These are phyloP conservation scores for Eucera pruinosa DNA, from an alignment of 2,888 invertebrate species.

Conservation along the genomic window DNA sequence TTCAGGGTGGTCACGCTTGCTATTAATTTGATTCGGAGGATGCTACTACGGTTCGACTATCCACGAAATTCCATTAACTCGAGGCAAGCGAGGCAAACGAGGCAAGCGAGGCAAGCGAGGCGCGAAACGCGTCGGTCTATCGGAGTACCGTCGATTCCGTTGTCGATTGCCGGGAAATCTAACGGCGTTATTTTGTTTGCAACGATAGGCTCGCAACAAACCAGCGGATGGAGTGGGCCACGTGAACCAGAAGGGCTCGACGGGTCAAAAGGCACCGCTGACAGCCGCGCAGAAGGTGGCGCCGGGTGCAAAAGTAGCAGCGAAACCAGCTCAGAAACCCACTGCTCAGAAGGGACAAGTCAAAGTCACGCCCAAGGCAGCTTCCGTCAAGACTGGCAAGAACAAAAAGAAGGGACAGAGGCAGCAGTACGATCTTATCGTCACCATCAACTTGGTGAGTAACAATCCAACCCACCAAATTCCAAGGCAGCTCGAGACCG, in stretches of 20 bases:
- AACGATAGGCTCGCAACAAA: slow-evolving; percentile 91
- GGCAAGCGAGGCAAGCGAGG: background rate
- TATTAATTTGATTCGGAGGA: slow-evolving; percentile 24
- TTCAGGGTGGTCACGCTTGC: background rate
- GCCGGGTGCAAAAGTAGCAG: slow-evolving; percentile 86
- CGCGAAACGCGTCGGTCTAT: background rate
- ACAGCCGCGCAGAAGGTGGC: slow-evolving; percentile 87
- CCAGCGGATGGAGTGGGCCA: slow-evolving; percentile 91
- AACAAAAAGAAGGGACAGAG: slow-evolving; percentile 92
- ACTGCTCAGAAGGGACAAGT: slow-evolving; percentile 91
- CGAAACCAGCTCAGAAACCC: slow-evolving; percentile 89
- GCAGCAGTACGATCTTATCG: slow-evolving; percentile 92
- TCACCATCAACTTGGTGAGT: slow-evolving; percentile 93
- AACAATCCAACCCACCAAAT: too few species aligned
- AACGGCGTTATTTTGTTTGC: slow-evolving; percentile 48
- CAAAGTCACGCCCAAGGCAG: slow-evolving; percentile 84
- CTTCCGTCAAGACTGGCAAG: slow-evolving; percentile 87
- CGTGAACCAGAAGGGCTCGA: slow-evolving; percentile 89
- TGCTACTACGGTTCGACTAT: slow-evolving; percentile 3
- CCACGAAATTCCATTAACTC: background rate
- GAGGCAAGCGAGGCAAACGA: too few species aligned
- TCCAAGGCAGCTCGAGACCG: too few species aligned
- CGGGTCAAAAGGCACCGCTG: slow-evolving; percentile 88
- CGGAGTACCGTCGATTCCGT: background rate
- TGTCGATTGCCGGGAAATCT: slow-evolving; percentile 16